Percentiles rank a stretch among this genome's conserved stretches.
Conservation (phyloP, 2,888 invertebrate species). For the Priocnemis perturbator region DNA sequence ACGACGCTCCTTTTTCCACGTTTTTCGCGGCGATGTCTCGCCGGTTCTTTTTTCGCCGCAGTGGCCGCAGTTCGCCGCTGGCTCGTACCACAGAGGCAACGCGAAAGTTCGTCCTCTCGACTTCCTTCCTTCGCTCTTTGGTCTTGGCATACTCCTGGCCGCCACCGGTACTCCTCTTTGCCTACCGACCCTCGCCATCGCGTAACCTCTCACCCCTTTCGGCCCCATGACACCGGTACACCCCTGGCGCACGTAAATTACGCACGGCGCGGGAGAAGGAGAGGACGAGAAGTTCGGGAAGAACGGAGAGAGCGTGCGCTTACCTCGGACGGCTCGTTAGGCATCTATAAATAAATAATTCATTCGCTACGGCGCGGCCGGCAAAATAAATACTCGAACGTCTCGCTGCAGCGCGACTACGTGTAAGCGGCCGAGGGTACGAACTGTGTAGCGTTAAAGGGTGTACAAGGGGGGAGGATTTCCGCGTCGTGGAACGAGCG, state of each 20-base stretch:
- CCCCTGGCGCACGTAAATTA: constrained; percentile 54
- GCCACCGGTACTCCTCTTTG: constrained; percentile 16
- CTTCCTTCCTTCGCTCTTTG: constrained; percentile 36
- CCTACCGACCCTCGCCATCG: constrained; percentile 10
- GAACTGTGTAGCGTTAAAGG: constrained; percentile 16
- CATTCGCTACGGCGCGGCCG: constrained; percentile 49
- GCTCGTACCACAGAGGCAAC: constrained; percentile 35
- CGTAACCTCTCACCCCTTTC: constrained; percentile 20
- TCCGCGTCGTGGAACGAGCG: constrained; percentile 26
- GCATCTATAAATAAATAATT: constrained; percentile 64
- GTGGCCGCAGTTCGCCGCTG: constrained; percentile 26
- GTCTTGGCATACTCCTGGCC: background rate
- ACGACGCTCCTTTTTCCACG: constrained; percentile 11
- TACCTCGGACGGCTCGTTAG: constrained; percentile 56
- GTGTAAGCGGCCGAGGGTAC: constrained; percentile 4
- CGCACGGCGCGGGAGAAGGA: constrained; percentile 35
- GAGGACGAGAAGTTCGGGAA: constrained; percentile 21
- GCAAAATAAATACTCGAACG: constrained; percentile 53
- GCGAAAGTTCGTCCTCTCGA: constrained; percentile 45
- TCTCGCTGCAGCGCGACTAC: constrained; percentile 4
- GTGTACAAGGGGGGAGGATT: constrained; percentile 28
- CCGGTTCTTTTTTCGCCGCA: constrained; percentile 5
- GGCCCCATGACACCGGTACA: constrained; percentile 27
- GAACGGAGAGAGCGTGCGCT: constrained; percentile 14
- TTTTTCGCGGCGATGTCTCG: constrained; percentile 9